phyloP scores from a whole-genome alignment of 92 coral and sea anemone genomes.

The Palythoa grandiflora region DNA sequence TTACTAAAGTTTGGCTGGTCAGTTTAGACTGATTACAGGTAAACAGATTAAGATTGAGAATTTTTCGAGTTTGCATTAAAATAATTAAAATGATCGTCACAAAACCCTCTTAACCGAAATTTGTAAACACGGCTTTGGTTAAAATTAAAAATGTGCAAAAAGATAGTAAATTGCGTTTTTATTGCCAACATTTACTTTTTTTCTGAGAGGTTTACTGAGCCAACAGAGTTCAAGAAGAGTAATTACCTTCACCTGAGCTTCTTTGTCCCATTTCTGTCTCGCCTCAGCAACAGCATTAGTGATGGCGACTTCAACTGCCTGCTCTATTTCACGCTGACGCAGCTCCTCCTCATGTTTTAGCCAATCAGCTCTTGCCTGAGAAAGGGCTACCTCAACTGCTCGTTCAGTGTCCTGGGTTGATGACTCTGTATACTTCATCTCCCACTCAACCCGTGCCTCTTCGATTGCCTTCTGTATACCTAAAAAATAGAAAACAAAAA shows the following conservation, averaged over 20 bases:
- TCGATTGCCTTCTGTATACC: conserved; percentile 48
- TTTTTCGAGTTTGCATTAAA: too few relatives aligned
- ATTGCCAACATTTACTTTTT: too few relatives aligned
- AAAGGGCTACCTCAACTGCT: conserved; percentile 81
- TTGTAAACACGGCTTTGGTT: too few relatives aligned
- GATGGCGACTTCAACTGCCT: conserved; percentile 85
- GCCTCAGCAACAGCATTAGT: conserved; percentile 96
- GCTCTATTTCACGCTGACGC: conserved; percentile 78
- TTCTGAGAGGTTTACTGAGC: too few relatives aligned
- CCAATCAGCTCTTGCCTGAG: conserved; percentile 89
- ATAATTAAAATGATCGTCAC: too few relatives aligned
- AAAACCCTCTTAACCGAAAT: too few relatives aligned
- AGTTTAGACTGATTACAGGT: too few relatives aligned
- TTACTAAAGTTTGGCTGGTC: too few relatives aligned
- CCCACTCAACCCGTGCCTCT: conserved; percentile 57
- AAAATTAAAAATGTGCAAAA: too few relatives aligned
- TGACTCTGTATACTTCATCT: conserved; percentile 55
- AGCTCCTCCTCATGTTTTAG: conserved; percentile 80
- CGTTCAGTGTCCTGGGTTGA: conserved; percentile 71
- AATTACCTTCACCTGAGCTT: conserved; percentile 51
- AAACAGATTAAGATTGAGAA: too few relatives aligned
- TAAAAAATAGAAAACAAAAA: background rate
- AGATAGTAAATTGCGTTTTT: too few relatives aligned
- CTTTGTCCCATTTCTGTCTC: conserved; percentile 84
- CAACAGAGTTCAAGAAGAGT: too few relatives aligned